Conservation (phyloP, 2,113 vertebrate genomes). For the Ptilonorhynchus violaceus region DNA sequence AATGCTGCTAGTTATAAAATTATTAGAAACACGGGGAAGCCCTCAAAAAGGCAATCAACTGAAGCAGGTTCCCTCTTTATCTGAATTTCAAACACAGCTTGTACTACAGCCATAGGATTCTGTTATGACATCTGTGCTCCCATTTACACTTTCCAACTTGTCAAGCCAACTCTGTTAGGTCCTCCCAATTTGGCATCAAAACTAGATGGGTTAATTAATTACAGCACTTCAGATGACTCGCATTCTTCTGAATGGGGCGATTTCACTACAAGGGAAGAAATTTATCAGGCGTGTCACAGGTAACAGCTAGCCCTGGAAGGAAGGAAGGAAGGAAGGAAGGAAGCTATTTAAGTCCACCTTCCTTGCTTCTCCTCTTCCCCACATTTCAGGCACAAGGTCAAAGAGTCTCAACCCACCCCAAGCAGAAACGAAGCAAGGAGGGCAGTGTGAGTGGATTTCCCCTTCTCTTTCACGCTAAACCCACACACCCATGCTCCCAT, state of each 20-base stretch:
- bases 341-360: neutral
- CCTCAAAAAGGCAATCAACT: neutral
- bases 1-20: neutral
- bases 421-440: neutral
- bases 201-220: neutral
- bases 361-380: neutral
- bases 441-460: fast-evolving
- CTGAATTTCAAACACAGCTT: neutral
- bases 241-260: neutral
- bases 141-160: neutral
- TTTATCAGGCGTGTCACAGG: neutral
- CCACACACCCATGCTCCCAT: neutral
- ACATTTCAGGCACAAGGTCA: neutral
- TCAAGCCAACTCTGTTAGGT: neutral
- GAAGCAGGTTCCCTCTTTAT: neutral
- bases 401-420: neutral
- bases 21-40: neutral
- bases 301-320: neutral
- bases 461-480: neutral
- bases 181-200: neutral
- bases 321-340: neutral
- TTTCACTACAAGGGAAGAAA: neutral
- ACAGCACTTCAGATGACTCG: neutral
- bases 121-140: neutral
- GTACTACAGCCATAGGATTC: neutral